These are phyloP conservation scores for Hydropsyche betteni DNA, from an alignment of 2,888 invertebrate genomes.

Conservation along the genomic window DNA sequence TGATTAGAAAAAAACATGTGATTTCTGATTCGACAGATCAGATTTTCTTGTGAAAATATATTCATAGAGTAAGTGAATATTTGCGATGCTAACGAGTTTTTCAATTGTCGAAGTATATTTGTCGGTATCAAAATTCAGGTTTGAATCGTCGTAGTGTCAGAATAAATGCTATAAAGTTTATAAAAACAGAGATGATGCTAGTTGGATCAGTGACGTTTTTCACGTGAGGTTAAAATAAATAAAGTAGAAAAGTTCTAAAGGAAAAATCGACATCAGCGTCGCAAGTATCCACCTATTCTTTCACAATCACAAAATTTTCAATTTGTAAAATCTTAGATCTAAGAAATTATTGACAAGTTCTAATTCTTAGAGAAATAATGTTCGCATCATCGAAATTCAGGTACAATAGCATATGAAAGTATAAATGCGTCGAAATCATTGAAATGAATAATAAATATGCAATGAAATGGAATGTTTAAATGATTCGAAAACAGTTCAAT, in stretches of 20 bases:
- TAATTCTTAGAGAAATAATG: constrained; percentile 24
- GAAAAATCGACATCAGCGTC: constrained; percentile 46
- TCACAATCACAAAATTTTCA: constrained; percentile 21
- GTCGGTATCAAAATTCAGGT: not conserved
- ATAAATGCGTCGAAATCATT: not conserved
- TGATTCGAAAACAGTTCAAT: not conserved
- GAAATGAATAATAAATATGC: not conserved
- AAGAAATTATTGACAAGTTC: constrained; percentile 16
- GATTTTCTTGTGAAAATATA: constrained; percentile 35
- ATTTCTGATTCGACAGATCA: constrained; percentile 52
- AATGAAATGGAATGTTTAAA: constrained; percentile 16
- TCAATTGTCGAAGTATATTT: constrained; percentile 31
- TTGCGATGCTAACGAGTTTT: constrained; percentile 66
- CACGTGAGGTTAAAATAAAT: not conserved
- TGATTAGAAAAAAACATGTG: constrained; percentile 60
- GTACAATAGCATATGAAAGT: constrained; percentile 31
- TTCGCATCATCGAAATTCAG: constrained; percentile 30
- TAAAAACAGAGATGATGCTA: not conserved
- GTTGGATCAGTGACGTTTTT: not conserved
- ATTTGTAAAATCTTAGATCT: constrained; percentile 9
- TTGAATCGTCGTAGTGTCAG: not conserved
- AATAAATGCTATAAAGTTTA: not conserved
- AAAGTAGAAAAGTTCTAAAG: not conserved
- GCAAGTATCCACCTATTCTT: constrained; percentile 49
- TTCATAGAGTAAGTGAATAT: constrained; percentile 59